Evolutionary conservation across 2,797 vertebrate species (phyloP), one percentile per base, ranked within the genome.

Genomic region (Meda fulgida): DNA sequence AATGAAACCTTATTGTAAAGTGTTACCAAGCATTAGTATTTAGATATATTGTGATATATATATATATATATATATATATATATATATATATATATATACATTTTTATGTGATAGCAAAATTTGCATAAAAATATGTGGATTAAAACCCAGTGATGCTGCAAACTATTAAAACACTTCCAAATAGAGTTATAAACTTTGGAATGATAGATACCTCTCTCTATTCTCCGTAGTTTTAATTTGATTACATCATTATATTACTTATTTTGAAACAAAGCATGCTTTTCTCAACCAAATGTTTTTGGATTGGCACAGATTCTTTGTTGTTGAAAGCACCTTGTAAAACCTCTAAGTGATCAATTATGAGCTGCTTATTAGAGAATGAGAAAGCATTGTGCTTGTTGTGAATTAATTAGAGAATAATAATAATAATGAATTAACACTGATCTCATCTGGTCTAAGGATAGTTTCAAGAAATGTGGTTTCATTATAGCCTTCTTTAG

Each of bases 281-380:
- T 77, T 67, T 77, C 46, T 69, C 18, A 36, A 4, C 34, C 18
- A 67, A 58, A 76, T 65, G 43, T n/a, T 31, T 6, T 70, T 13
- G n/a, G 53, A 55, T 21, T 78, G 43, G 18, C 63, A 18, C 77
- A 46, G 21, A 46, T 46, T 70, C 23, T 23, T 55, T 69, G 48
- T 40, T 85, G 48, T 55, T 83, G 23, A 69, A 87, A 82, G 36
- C 16, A 58, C 36, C 38, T 86, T 77, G 51, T 66, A 36, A 84
- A 86, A 85, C 14, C 84, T 83, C 48, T 77, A 84, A 72, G 86
- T 79, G 19, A 85, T 83, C 69, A 82, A 77, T 87, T 89, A 86
- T 87, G 70, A 79, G 55, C 78, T 79, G 82, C 36, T 86, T 65
- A 88, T 88, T 85, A 66, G 72, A 84, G 48, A 55, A 81, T 43